Evolutionary conservation across 2,113 vertebrate genomes (phyloP), one percentile per base, ranked within the genome.

Genomic region (Bucco capensis): DNA sequence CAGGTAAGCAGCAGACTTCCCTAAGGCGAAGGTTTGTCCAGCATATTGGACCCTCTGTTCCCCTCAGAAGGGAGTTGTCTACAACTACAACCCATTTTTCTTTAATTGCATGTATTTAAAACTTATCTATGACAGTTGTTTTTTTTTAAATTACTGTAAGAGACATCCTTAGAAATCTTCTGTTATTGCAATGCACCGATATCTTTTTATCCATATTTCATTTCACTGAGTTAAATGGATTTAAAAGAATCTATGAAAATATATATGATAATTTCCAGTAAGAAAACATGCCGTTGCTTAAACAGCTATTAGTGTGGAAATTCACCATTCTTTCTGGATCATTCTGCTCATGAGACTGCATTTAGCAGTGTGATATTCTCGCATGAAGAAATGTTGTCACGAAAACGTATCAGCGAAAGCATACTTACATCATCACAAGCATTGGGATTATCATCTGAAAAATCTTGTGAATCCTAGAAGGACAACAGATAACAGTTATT

Each of bases 341-440:
- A 27, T 73, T 88, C 49, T 81, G 14, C 53, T 51, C 27, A 47
- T 27, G 86, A 42, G 33, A 57, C 25, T 71, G 35, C 31, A 58
- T 54, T 24, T 71, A 57, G 21, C 19, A 88, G 37, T 22, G 47
- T 27, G 86, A 6, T 71, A 40, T 56, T 86, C 83, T 71, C 40
- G 65, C 9, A 77, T 38, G 24, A 67, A 87, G 15, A 92, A 81
- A n/a, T 18, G 3, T 73, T 37, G 21, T 42, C 14, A 61, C 37
- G 10, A 78, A 83, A 72, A 78, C 31, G 22, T 19, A 19, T 28
- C 44, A 21, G 31, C 75, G 42, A 76, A 88, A 54, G 19, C 9
- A 71, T 60, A 96, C 96, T 97, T 80, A 97, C 96, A 44, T 93
- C 90, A 64, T 94, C 88, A 81, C 96, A 97, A 19, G 72, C 86